Percentiles rank a stretch among this genome's conserved stretches.
Evolutionary conservation across 2,113 vertebrate genomes (phyloP).

Genomic region (Noturus placidus): DNA sequence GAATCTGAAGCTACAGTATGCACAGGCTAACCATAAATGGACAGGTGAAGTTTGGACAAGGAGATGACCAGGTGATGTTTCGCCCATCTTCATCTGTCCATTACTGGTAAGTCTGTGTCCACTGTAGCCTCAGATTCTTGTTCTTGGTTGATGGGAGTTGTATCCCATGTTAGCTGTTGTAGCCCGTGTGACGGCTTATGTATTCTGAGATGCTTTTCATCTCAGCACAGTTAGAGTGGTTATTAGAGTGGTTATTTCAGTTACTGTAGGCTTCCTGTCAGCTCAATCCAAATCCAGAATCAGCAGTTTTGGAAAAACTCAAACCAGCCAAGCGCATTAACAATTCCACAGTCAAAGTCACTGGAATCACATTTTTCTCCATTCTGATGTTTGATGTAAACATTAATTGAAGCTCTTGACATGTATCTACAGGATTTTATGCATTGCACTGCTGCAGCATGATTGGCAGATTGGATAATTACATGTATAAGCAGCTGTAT

Average conservation of each 20-base stretch:
- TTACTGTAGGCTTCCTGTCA: neutral
- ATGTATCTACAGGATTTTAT: neutral
- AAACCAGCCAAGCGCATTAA: neutral
- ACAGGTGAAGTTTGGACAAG: neutral
- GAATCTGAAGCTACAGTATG: constrained; percentile 11
- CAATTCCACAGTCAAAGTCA: neutral
- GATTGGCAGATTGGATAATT: neutral
- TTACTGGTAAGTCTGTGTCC: neutral
- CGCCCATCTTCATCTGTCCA: neutral
- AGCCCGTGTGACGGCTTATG: neutral
- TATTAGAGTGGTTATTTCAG: neutral
- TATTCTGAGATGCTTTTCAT: neutral
- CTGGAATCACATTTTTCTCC: neutral
- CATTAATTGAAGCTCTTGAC: neutral
- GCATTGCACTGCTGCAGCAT: neutral
- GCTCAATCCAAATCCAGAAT: neutral
- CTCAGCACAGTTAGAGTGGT: neutral
- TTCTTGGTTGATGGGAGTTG: neutral
- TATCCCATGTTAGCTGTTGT: neutral
- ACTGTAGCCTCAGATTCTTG: neutral
- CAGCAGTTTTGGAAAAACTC: neutral
- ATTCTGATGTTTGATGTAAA: neutral
- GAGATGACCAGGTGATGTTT: neutral
- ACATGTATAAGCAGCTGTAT: neutral
- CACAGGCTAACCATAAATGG: neutral